Evolutionary conservation across 2,113 vertebrate genomes (phyloP).

Genomic region (Festucalex cinctus): DNA sequence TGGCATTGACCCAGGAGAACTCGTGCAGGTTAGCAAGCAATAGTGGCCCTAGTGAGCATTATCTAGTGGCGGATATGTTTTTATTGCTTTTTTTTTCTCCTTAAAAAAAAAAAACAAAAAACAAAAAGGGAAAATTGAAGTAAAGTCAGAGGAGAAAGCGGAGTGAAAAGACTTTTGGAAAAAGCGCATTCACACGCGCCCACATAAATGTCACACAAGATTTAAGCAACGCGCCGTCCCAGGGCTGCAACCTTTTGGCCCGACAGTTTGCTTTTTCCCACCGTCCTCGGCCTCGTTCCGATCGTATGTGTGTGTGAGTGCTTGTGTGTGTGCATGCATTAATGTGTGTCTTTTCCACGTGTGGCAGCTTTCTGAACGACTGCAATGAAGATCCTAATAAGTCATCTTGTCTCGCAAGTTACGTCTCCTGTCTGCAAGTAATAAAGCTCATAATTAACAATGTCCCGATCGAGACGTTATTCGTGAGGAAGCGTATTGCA

Average conservation of each 20-base stretch:
- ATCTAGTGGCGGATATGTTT: background rate
- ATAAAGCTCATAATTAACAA: background rate
- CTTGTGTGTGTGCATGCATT: background rate
- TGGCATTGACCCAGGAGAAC: too few relatives aligned
- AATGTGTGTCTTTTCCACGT: background rate
- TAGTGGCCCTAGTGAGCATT: background rate
- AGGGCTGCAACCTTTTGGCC: constrained; percentile 9
- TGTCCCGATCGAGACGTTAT: background rate
- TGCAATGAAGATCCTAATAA: background rate
- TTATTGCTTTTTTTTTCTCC: background rate
- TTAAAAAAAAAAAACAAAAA: background rate
- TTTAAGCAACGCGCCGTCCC: constrained; percentile 4
- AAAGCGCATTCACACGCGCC: background rate
- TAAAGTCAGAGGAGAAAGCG: too few relatives aligned
- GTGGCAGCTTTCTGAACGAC: background rate
- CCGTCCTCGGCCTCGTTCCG: background rate
- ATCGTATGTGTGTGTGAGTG: background rate
- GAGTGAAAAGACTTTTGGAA: background rate
- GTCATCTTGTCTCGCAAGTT: background rate
- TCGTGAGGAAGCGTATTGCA: background rate
- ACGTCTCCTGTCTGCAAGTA: background rate
- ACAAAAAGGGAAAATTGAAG: background rate
- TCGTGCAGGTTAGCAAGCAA: too few relatives aligned
- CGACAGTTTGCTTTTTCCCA: constrained; percentile 9
- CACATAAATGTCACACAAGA: constrained; percentile 11